A percentile compares a stretch with the other conserved stretches of the same genome.
phyloP scores from a whole-genome alignment of 1,140 invertebrate genomes.

The Mactra quadrangularis region DNA sequence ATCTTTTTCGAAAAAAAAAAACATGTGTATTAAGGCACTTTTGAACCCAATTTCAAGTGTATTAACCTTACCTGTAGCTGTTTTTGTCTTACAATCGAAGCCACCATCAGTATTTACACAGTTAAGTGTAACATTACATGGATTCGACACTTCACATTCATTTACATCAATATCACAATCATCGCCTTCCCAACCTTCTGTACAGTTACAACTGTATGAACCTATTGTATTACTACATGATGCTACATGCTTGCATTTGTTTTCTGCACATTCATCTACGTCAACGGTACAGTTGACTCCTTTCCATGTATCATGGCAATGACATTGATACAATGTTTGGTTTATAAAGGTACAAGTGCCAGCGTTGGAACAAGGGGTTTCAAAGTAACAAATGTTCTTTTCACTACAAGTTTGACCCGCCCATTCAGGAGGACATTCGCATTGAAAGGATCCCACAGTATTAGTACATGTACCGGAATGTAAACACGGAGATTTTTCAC shows the following conservation, averaged over 20 bases:
- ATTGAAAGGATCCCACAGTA: neutral
- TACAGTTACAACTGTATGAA: constrained; percentile 39
- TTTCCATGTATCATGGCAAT: constrained; percentile 22
- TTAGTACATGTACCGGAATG: too few species aligned
- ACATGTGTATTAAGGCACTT: too few species aligned
- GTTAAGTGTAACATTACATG: neutral
- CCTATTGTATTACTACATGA: constrained; percentile 36
- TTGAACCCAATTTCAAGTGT: too few species aligned
- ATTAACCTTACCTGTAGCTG: too few species aligned
- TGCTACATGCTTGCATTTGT: constrained; percentile 34
- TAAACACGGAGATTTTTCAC: too few species aligned
- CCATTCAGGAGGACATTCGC: neutral
- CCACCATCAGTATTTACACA: constrained; percentile 36
- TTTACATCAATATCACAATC: constrained; percentile 38
- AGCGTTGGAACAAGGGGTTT: neutral
- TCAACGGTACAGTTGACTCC: constrained; percentile 8
- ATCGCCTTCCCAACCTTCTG: constrained; percentile 27
- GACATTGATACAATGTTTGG: constrained; percentile 29
- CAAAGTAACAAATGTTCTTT: too few species aligned
- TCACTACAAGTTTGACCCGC: neutral
- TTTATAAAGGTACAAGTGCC: constrained; percentile 27
- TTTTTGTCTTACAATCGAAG: constrained; percentile 6
- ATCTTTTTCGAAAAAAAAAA: too few species aligned
- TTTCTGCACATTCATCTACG: constrained; percentile 42
- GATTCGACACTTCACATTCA: constrained; percentile 37